A percentile compares a stretch with the other conserved stretches of the same genome.
Evolutionary conservation across 1,140 invertebrate genomes (phyloP).

Genomic region (Cydia pomonella): DNA sequence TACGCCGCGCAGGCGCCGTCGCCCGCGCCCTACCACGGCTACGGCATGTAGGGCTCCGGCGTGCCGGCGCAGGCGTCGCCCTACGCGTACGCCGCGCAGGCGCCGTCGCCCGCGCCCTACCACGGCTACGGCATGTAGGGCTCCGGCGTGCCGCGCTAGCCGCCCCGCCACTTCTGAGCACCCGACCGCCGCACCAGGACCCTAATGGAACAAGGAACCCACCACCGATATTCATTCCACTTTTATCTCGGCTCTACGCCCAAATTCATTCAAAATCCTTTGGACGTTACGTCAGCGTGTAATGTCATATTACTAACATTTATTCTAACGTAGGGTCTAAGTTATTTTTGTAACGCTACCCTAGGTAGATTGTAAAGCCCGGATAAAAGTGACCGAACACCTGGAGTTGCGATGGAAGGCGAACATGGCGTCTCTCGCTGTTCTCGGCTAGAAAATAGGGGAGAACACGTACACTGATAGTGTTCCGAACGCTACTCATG

Average conservation of each 20-base stretch:
- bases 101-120: no score
- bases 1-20: no score
- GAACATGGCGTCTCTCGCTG: not conserved
- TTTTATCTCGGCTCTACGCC: not conserved
- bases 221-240: not conserved
- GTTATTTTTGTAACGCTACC: not conserved
- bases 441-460: not conserved
- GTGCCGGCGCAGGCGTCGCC: no score
- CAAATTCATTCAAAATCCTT: not conserved
- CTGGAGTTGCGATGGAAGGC: not conserved
- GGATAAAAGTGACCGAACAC: not conserved
- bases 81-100: no score
- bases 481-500: not conserved
- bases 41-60: no score
- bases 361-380: not conserved
- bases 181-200: not conserved
- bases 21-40: no score
- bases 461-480: not conserved
- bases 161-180: constrained; percentile 44
- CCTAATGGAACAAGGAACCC: not conserved
- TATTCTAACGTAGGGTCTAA: not conserved
- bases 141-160: constrained; percentile 36
- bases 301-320: not conserved
- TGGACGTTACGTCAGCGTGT: not conserved
- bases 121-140: no score